These are phyloP conservation scores for Anhinga anhinga DNA, from an alignment of 2,113 vertebrate species.

Conservation along the genomic window DNA sequence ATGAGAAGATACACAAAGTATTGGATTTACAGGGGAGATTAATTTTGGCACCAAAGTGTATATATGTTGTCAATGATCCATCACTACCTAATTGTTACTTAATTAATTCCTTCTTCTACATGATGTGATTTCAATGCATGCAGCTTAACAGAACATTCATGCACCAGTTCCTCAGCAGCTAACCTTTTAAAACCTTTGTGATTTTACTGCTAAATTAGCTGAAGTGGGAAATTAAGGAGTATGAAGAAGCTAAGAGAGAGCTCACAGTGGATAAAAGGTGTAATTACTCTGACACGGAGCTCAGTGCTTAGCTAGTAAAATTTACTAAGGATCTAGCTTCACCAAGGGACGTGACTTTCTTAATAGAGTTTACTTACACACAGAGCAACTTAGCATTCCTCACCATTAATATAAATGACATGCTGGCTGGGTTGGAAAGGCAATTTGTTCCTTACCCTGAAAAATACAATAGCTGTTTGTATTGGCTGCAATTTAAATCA, in stretches of 20 bases:
- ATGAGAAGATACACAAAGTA: neutral
- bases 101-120: constrained; percentile 67
- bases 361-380: constrained; percentile 75
- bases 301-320: constrained; percentile 70
- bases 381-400: constrained; percentile 60
- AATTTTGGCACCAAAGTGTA: constrained; percentile 54
- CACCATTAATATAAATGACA: constrained; percentile 66
- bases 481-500: neutral
- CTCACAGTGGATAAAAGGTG: constrained; percentile 66
- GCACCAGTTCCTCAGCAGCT: constrained; percentile 21
- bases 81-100: constrained; percentile 62
- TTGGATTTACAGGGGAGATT: constrained; percentile 50
- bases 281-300: constrained; percentile 65
- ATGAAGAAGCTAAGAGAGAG: constrained; percentile 61
- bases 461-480: constrained; percentile 12
- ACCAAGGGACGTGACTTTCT: constrained; percentile 62
- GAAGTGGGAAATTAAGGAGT: constrained; percentile 73
- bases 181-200: constrained; percentile 62
- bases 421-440: constrained; percentile 63
- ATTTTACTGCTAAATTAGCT: constrained; percentile 72
- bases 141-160: constrained; percentile 53
- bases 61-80: constrained; percentile 66
- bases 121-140: constrained; percentile 31
- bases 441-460: constrained; percentile 47
- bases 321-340: constrained; percentile 63